Evolutionary conservation across 2,888 invertebrate species (phyloP), one percentile per base, ranked within the genome.

Genomic region (Lasiommata megera): DNA sequence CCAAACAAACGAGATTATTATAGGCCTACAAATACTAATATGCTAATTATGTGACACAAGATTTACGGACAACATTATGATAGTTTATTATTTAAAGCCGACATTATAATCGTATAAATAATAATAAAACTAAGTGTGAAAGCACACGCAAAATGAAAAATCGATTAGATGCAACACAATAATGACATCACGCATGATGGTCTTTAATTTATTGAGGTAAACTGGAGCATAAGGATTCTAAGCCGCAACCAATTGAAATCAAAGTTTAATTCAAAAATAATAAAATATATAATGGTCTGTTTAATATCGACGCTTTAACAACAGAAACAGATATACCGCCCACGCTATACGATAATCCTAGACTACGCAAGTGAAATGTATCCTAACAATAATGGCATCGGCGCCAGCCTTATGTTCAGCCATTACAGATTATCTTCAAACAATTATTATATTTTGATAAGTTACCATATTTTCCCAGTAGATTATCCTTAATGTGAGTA

Each of bases 391-490:
- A 83, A 82, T 82, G 78, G 80, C 72, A 63, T 66, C 70, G 83
- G 84, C 84, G 84, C 84, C 82, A 81, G 79, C 71, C 74, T 73
- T 73, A 66, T 23, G 23, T 23, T 23, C 66, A 66, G 68, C 74
- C 73, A 80, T 80, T 81, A 79, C 75, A 72, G 78, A 80, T 82
- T 82, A 82, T 77, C 76, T 75, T 73, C 73, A 79, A 23, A 23
- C 23, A 5, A 23, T 23, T 23, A 23, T 23, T 23, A 23, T 23
- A 23, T 23, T 23, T 23, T 5, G 23, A 23, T 23, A 23, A 23
- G 23, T 23, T 23, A 23, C 23, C 23, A 23, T 2, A 23, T 23
- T 23, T 23, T 3, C 23, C 5, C 5, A 23, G 2, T 23, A 23
- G 23, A 23, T 23, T 23, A 23, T 23, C 23, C 5, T 23, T 23